Percentiles rank a stretch among this genome's conserved stretches.
These are phyloP conservation scores for Distichodus sexfasciatus DNA, from an alignment of 2,797 vertebrate genomes.

Conservation along the genomic window DNA sequence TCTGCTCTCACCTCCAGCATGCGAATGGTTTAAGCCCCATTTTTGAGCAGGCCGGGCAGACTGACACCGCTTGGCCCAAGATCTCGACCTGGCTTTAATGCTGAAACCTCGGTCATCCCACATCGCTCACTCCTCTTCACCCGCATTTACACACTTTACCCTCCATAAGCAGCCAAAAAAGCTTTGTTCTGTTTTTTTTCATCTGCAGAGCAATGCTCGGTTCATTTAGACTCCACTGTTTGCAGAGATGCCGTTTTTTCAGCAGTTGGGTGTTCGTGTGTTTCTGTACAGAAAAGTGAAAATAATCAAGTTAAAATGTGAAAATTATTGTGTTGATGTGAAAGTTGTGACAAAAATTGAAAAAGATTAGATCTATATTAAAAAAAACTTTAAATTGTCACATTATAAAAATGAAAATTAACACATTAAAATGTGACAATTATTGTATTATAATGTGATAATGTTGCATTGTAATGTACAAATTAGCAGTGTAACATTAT, in stretches of 20 bases:
- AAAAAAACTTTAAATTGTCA: too few species aligned
- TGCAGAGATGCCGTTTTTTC: not conserved
- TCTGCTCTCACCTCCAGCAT: slow-evolving; percentile 1
- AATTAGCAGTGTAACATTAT: too few species aligned
- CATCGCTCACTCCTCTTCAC: slow-evolving; percentile 19
- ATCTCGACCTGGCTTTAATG: slow-evolving; percentile 67
- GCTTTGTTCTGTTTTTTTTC: slow-evolving; percentile 22
- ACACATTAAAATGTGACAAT: too few species aligned
- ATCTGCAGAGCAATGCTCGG: not conserved
- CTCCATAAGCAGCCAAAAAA: slow-evolving; percentile 16
- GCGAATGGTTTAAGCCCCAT: slow-evolving; percentile 29
- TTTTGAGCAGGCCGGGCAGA: slow-evolving; percentile 64
- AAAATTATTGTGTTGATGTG: too few species aligned
- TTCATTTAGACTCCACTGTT: slow-evolving; percentile 11
- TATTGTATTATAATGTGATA: too few species aligned
- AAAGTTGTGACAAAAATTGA: too few species aligned
- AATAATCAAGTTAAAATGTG: too few species aligned
- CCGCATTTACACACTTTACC: slow-evolving; percentile 27
- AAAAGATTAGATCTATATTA: too few species aligned
- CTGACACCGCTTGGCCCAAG: slow-evolving; percentile 67
- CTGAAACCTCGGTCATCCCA: slow-evolving; percentile 51
- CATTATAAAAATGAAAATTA: too few species aligned
- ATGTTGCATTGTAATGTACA: too few species aligned
- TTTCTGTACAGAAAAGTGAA: too few species aligned
- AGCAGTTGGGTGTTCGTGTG: too few species aligned